Evolutionary conservation across 2,888 invertebrate genomes (phyloP), one percentile per base, ranked within the genome.

Genomic region (Lycaena phlaeas): DNA sequence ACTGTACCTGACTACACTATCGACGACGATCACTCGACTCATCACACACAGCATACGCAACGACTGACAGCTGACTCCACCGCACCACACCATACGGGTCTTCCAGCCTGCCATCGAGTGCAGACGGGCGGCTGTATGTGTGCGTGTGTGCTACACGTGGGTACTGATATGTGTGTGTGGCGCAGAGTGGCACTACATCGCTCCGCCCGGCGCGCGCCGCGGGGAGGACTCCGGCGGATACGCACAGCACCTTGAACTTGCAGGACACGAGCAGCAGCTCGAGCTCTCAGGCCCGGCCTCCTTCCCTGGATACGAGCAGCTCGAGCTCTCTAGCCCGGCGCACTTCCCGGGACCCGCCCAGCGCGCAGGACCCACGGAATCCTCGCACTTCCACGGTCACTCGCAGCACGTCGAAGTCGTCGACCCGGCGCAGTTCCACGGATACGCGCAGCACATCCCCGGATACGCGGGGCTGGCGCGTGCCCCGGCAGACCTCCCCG

Each of bases 281-380:
- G 17, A 27, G 17, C 38, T 28, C 30, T 14, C 11, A 15, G 27
- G 22, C 1, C 42, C 14, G 1, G 22, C 10, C 4, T 25, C 17
- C 14, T 29, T 9, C 27, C 7, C 6, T 30, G 10, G 29, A n/a
- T n/a, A 25, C 6, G 37, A 15, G 7, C 15, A 39, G 25, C 36
- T 29, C 26, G 11, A 41, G n/a, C n/a, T n/a, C n/a, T n/a, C n/a
- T n/a, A n/a, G n/a, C n/a, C n/a, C 44, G 49, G 52, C 54, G 40
- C 28, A 27, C 9, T 43, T 43, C 27, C 42, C 47, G 57, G 41
- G 70, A 81, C 40, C 74, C 85, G 12, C 73, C 79, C 5, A n/a
- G 43, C 54, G 40, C 65, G 75, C 12, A 75, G 79, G 9, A 77
- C 79, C 15, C 87, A 86, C 64, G 87, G 86, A 53, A 85, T 87